These are phyloP conservation scores for Patiria miniata DNA, from an alignment of 35 echinoderm and acorn worm genomes.

Conservation along the genomic window DNA sequence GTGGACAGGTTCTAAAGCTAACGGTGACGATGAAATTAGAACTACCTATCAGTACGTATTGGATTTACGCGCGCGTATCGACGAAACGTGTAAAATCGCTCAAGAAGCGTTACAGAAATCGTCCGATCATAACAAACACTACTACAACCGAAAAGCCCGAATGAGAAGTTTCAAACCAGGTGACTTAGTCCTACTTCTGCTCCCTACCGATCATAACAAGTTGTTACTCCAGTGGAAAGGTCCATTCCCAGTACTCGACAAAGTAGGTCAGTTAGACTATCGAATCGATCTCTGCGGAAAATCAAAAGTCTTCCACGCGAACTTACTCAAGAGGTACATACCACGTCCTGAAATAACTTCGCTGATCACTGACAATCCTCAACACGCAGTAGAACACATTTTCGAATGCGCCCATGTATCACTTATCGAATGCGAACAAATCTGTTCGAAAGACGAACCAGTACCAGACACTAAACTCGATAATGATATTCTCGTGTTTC, in stretches of 20 bases:
- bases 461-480: not conserved
- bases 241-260: slow-evolving; percentile 27
- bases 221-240: too few species aligned
- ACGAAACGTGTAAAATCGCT: not conserved
- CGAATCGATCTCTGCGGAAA: not conserved
- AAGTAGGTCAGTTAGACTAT: not conserved
- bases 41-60: slow-evolving; percentile 19
- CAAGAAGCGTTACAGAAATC: slow-evolving; percentile 16
- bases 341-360: too few species aligned
- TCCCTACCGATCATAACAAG: slow-evolving; percentile 59
- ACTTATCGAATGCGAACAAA: slow-evolving; percentile 17
- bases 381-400: too few species aligned
- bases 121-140: slow-evolving; percentile 13
- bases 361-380: too few species aligned
- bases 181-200: slow-evolving; percentile 58
- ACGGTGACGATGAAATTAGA: not conserved
- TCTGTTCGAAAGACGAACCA: not conserved
- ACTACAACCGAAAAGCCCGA: slow-evolving; percentile 41
- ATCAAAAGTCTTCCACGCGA: too few species aligned
- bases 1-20: too few species aligned
- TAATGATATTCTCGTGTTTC: slow-evolving; percentile 10
- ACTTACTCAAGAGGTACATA: not conserved
- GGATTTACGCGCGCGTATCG: not conserved
- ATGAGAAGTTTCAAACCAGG: slow-evolving; percentile 44
- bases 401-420: not conserved